Evolutionary conservation across 2,888 invertebrate species (phyloP), one percentile per base, ranked within the genome.

Genomic region (Brenthis daphne): DNA sequence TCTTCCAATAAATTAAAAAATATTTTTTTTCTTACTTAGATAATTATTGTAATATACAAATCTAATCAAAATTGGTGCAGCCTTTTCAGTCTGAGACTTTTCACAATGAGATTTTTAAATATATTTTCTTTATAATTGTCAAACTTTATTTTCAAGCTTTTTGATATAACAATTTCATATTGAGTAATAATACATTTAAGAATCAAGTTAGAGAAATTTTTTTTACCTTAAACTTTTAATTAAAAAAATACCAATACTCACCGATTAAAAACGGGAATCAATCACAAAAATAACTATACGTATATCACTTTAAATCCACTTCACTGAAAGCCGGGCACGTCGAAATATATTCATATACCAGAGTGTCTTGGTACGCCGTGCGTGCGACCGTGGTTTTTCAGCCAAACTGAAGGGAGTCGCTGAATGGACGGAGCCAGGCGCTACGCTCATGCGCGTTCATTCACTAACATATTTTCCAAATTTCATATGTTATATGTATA

Each of bases 321-420:
- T 65, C 72, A 74, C 72, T 66, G 57, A 20, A 55, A 56, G n/a
- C 55, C 29, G 50, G 61, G n/a, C 70, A 63, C 66, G 65, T 71
- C 67, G 70, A 55, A 69, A 69, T 79, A 76, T 79, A 83, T 80
- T 75, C 85, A 85, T 70, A 83, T 82, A 81, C 82, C 81, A 80
- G 82, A 79, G 84, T 77, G 78, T 70, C 67, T 71, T 66, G 53
- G 69, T 64, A 50, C 65, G 80, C 78, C 82, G 83, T 78, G 85
- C 91, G 90, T 84, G 86, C 87, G 85, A 78, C 79, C 85, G 75
- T 79, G 81, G 79, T 81, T 82, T 86, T 88, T 83, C 85, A 86
- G 85, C 73, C 81, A 82, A 81, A 90, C 90, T 91, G 90, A 83
- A 88, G 86, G 82, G 83, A 79, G 86, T 79, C 80, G 80, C 79